Percentiles rank a stretch among this genome's conserved stretches.
phyloP scores from a whole-genome alignment of 35 echinoderm and acorn worm species.

The Anneissia japonica region DNA sequence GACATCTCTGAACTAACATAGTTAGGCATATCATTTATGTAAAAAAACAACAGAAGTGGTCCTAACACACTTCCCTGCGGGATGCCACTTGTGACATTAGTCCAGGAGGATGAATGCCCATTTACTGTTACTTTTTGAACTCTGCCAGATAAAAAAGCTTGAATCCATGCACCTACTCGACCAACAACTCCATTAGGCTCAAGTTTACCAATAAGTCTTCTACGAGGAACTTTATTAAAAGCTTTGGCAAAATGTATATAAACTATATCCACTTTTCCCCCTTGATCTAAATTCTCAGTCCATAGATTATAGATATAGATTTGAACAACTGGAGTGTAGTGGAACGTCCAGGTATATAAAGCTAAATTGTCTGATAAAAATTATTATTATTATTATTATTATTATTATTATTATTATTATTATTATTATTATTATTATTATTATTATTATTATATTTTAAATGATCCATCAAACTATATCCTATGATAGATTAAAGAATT shows the following conservation, averaged over 20 bases:
- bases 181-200: neutral
- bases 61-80: neutral
- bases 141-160: neutral
- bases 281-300: conserved; percentile 17
- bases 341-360: neutral
- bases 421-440: no score
- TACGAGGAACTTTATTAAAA: conserved; percentile 40
- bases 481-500: neutral
- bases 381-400: no score
- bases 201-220: conserved; percentile 26
- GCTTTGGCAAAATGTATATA: conserved; percentile 60
- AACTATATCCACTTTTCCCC: conserved; percentile 36
- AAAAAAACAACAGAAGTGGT: neutral
- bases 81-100: neutral
- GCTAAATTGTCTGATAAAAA: neutral
- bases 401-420: no score
- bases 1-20: neutral
- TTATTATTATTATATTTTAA: neutral
- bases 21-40: conserved; percentile 1
- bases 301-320: neutral
- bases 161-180: neutral
- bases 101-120: neutral
- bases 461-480: neutral
- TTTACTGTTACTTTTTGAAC: conserved; percentile 3
- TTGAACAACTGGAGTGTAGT: neutral